Evolutionary conservation across 2,888 invertebrate species (phyloP).

Genomic region (Megastigmus dorsalis): DNA sequence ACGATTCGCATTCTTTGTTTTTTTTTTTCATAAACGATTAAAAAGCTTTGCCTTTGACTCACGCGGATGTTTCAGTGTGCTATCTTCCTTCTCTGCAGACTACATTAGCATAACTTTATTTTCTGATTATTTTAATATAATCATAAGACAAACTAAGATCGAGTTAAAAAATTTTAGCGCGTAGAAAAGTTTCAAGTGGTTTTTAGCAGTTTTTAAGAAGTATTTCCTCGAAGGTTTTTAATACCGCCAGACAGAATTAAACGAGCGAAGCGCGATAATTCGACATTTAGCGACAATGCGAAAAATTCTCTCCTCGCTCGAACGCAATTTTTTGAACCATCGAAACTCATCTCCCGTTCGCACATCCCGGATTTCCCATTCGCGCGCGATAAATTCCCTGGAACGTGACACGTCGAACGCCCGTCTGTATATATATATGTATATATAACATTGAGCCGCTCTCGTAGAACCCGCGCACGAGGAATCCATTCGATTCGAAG

Average conservation of each 20-base stretch:
- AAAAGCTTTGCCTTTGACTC: slow-evolving; percentile 30
- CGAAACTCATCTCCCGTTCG: background rate
- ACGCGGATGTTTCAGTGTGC: slow-evolving; percentile 2
- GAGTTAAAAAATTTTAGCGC: background rate
- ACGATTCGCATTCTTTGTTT: background rate
- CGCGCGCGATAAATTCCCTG: background rate
- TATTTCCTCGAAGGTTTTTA: background rate
- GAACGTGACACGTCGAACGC: background rate
- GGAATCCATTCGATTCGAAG: slow-evolving; percentile 31
- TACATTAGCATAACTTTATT: slow-evolving; percentile 32
- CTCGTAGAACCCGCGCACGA: no score
- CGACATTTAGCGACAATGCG: no score
- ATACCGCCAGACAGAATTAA: background rate
- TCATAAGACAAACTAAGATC: background rate
- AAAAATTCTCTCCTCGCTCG: background rate
- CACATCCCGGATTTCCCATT: slow-evolving; percentile 2
- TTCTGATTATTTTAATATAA: slow-evolving; percentile 32
- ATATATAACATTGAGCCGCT: no score
- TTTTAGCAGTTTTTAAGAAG: slow-evolving; percentile 9
- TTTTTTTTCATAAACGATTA: background rate
- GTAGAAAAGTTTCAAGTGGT: slow-evolving; percentile 3
- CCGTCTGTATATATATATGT: no score
- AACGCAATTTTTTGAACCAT: background rate
- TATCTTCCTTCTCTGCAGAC: slow-evolving; percentile 21
- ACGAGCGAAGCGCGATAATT: background rate